These are phyloP conservation scores for Copsychus sechellarum DNA, from an alignment of 2,113 vertebrate genomes.

Conservation along the genomic window DNA sequence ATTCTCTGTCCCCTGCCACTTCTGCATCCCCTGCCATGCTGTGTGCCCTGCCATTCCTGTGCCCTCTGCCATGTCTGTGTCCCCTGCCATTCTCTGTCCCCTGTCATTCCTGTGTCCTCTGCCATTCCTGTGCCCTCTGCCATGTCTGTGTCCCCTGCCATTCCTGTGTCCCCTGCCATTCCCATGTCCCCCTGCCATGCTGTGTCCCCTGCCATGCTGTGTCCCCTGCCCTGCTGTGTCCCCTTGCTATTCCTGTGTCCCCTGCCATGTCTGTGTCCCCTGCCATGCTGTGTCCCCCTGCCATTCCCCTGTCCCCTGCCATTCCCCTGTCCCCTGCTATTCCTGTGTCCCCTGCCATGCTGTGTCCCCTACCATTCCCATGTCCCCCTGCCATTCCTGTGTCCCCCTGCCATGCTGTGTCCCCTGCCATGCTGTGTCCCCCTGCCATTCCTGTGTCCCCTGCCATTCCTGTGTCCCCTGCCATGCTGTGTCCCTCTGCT, in stretches of 20 bases:
- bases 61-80: too few species aligned
- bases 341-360: too few species aligned
- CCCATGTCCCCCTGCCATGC: not conserved
- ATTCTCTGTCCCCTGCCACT: too few species aligned
- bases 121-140: not conserved
- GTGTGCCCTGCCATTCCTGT: fast-evolving
- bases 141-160: not conserved
- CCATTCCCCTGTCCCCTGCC: too few species aligned
- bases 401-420: too few species aligned
- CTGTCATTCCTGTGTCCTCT: fast-evolving
- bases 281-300: fast-evolving
- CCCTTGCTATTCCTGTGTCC: not conserved
- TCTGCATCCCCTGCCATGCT: too few species aligned
- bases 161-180: not conserved
- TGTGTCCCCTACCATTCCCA: not conserved
- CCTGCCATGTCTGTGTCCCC: not conserved
- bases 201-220: not conserved
- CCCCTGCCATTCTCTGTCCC: too few species aligned
- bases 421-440: too few species aligned
- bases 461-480: too few species aligned
- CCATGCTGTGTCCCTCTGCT: fast-evolving
- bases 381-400: too few species aligned
- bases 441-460: too few species aligned
- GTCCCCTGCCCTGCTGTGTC: too few species aligned
- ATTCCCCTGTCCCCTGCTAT: fast-evolving